Evolutionary conservation across 64 coral and sea anemone genomes (phyloP), one percentile per base, ranked within the genome.

Genomic region (Pocillopora damicornis): DNA sequence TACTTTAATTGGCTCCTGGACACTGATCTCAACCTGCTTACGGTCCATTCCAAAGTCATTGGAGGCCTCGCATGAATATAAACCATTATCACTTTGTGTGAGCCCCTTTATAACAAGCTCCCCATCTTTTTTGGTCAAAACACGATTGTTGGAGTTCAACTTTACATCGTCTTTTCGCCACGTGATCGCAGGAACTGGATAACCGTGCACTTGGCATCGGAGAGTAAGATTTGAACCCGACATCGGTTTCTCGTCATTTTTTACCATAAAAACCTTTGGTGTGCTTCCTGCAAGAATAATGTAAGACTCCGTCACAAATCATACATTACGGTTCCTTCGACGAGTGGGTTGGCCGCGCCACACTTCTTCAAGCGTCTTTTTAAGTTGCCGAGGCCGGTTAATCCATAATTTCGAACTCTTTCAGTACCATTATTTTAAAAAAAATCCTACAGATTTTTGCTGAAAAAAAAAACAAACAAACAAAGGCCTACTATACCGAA

Each of bases 181-280:
- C 87, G 75, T 66, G 61, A 88, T 22, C 11, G 37, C 22, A 58
- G 87, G 75, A 67, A 67, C 75, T n/a, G 87, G 87, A 75, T 79
- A 88, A 68, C 87, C 87, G 45, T 63, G 87, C 45, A 71, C 74
- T 58, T 37, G 75, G 25, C 87, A 88, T 30, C 17, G 35, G 22
- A 88, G 77, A 71, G 75, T 88, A 25, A 88, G 87, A 71, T 13
- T 79, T 20, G 75, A 88, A 66, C 76, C 87, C 5, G 87, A 34
- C n/a, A 57, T 22, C 35, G 45, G 64, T 4, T 78, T n/a, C 30
- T 79, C n/a, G 4, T 88, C 38, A n/a, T 58, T 69, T 51, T 88
- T 35, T 1, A 58, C 11, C 18, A 88, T 88, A 62, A 13, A 38
- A 68, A 78, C 76, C 68, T 79, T 60, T 2, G 87, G 87, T 34